Conservation (phyloP, 1,140 invertebrate genomes). For the Andrena cerasifolii region DNA sequence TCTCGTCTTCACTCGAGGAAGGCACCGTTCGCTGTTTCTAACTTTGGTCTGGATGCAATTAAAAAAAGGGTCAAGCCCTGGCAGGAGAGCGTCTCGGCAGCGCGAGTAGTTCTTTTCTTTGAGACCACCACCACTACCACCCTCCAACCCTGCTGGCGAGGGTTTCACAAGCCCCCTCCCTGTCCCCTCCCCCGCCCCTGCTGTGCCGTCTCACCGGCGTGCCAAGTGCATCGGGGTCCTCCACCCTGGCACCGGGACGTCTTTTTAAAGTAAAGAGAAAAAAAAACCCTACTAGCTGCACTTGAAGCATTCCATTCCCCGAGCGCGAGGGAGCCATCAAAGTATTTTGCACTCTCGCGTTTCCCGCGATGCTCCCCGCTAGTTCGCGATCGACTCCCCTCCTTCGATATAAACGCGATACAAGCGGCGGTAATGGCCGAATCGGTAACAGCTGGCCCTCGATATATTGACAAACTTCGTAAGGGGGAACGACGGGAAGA, state of each 20-base stretch:
- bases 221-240: constrained; percentile 39
- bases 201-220: not conserved
- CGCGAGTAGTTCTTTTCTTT: constrained; percentile 55
- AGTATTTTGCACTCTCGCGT: constrained; percentile 22
- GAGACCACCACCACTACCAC: not conserved
- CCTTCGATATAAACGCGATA: constrained; percentile 50
- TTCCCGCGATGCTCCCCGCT: not conserved
- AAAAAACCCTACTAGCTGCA: constrained; percentile 28
- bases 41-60: constrained; percentile 72
- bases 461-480: constrained; percentile 74
- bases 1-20: not conserved
- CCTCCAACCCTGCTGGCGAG: constrained; percentile 27
- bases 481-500: constrained; percentile 13
- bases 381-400: constrained; percentile 20
- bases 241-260: constrained; percentile 47
- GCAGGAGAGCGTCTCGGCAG: constrained; percentile 55
- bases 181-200: not conserved
- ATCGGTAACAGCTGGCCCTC: constrained; percentile 67
- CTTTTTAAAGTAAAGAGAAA: constrained; percentile 34
- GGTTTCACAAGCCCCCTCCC: constrained; percentile 26
- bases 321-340: constrained; percentile 20
- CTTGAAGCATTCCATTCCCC: constrained; percentile 19
- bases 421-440: constrained; percentile 46
- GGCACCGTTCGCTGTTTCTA: constrained; percentile 47
- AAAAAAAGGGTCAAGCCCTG: constrained; percentile 75